Conservation (phyloP, 2,113 vertebrate genomes). For the Pluvianellus socialis region DNA sequence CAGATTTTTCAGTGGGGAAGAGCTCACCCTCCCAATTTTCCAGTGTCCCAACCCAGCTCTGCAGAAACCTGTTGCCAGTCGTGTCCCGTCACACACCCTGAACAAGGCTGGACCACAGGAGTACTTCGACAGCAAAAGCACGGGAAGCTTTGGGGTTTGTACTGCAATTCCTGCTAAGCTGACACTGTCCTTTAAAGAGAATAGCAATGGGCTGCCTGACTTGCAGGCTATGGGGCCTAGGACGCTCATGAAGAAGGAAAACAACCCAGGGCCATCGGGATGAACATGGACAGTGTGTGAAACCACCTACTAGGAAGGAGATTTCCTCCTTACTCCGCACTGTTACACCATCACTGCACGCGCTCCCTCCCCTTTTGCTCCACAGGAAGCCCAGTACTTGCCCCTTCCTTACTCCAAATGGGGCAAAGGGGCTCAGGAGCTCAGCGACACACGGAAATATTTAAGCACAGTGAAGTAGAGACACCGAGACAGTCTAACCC, state of each 20-base stretch:
- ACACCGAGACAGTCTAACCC: not conserved
- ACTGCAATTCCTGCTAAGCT: not conserved
- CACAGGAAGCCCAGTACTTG: not conserved
- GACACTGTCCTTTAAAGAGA: not conserved
- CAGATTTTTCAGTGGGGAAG: not conserved
- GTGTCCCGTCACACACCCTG: not conserved
- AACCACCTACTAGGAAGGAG: not conserved
- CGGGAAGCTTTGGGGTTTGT: not conserved
- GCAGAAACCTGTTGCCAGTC: not conserved
- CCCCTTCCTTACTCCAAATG: not conserved
- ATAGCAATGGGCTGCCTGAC: not conserved
- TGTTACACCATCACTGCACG: not conserved
- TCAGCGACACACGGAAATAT: not conserved
- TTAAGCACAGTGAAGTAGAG: not conserved
- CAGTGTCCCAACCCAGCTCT: not conserved
- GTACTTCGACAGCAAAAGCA: not conserved
- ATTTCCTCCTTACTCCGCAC: not conserved
- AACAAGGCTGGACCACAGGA: not conserved
- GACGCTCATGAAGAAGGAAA: not conserved
- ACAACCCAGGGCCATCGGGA: not conserved
- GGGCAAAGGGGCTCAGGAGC: not conserved
- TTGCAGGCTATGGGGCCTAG: not conserved
- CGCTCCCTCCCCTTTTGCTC: not conserved
- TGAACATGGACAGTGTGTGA: fast-evolving
- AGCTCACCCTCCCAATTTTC: not conserved